phyloP scores from a whole-genome alignment of 2,888 invertebrate species.

The Frankliniella fusca region DNA sequence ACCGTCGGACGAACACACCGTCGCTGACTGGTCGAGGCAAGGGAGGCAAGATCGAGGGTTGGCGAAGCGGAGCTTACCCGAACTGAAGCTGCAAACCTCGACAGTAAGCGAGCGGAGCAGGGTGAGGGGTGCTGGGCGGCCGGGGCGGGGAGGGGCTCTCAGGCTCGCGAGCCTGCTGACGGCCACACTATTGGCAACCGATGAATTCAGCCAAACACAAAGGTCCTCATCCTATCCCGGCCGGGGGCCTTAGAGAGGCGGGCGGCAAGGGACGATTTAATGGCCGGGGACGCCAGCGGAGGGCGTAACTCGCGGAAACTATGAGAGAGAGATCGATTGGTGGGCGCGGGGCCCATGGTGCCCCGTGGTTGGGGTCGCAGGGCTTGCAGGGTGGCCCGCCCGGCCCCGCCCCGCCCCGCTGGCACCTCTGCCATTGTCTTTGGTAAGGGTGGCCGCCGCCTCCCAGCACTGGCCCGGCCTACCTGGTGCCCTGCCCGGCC shows the following conservation, averaged over 20 bases:
- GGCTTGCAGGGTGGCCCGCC: neutral
- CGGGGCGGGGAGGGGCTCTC: neutral
- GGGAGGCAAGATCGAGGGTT: too few relatives aligned
- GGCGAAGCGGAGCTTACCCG: too few relatives aligned
- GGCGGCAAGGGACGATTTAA: neutral
- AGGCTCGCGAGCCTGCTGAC: neutral
- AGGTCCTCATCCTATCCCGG: neutral
- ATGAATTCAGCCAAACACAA: neutral
- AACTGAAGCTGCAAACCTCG: neutral
- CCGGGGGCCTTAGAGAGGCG: neutral
- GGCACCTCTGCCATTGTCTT: neutral
- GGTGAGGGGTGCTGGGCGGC: neutral
- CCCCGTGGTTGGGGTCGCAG: neutral
- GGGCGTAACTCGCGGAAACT: neutral
- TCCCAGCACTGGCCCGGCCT: too few relatives aligned
- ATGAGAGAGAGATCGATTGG: slow-evolving; percentile 7
- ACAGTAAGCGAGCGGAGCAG: too few relatives aligned
- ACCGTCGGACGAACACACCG: neutral
- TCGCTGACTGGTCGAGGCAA: too few relatives aligned
- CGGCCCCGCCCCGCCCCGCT: neutral
- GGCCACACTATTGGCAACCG: neutral
- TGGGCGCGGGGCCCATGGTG: neutral
- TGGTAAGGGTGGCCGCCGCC: too few relatives aligned
- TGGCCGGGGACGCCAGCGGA: neutral
- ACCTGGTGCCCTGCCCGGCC: too few relatives aligned